A percentile compares a stretch with the other conserved stretches of the same genome.
phyloP scores from a whole-genome alignment of 2,797 vertebrate genomes.

The Amniataba percoides region DNA sequence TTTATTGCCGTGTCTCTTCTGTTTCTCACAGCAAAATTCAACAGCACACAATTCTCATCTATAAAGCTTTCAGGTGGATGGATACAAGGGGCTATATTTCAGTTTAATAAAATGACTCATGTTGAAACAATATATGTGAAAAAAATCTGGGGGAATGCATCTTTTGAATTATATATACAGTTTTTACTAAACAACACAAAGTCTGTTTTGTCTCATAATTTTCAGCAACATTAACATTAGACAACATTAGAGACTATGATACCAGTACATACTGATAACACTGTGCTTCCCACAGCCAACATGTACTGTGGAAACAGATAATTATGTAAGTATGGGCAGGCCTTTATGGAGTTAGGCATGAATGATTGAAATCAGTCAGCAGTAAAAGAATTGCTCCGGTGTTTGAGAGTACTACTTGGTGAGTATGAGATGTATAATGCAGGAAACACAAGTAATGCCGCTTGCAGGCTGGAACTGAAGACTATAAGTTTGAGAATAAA shows the following conservation, averaged over 20 bases:
- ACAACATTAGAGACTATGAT: constrained; percentile 21
- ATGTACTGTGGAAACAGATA: constrained; percentile 24
- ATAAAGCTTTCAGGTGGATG: constrained; percentile 29
- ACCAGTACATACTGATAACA: constrained; percentile 41
- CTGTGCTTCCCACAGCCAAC: constrained; percentile 18
- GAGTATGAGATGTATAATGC: not conserved
- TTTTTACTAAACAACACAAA: constrained; percentile 1
- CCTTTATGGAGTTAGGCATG: not conserved
- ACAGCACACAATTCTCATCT: constrained; percentile 39
- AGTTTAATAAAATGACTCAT: constrained; percentile 33
- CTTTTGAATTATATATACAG: constrained; percentile 12
- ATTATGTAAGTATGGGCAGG: not conserved
- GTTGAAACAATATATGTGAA: constrained; percentile 2
- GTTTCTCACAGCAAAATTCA: constrained; percentile 37
- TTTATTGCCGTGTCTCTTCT: constrained; percentile 53
- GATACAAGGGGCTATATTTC: constrained; percentile 25
- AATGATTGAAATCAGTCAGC: constrained; percentile 15
- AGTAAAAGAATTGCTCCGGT: not conserved
- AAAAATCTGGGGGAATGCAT: constrained; percentile 19
- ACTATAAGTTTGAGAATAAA: not conserved
- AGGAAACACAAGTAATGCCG: not conserved
- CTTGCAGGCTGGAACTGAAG: not conserved
- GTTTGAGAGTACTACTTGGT: not conserved
- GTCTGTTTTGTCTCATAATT: constrained; percentile 5
- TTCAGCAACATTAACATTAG: constrained; percentile 50